These are phyloP conservation scores for Cercopithecus mona DNA, from an alignment of 2,113 vertebrate species.

Conservation along the genomic window DNA sequence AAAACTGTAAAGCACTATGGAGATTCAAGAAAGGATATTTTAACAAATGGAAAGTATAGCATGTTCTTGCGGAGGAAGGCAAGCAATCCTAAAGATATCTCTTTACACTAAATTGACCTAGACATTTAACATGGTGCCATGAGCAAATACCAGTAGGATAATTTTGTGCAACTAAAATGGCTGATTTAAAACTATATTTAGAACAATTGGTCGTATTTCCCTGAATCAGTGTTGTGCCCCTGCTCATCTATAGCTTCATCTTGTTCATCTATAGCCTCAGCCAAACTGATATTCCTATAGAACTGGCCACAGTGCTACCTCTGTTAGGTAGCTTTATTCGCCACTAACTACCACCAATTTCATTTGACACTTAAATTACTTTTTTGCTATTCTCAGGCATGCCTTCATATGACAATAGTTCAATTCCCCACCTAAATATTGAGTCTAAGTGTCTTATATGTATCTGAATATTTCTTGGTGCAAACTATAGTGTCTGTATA, in stretches of 20 bases:
- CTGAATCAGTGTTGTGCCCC: neutral
- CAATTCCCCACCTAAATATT: neutral
- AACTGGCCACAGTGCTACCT: neutral
- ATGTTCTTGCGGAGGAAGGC: neutral
- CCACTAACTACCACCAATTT: neutral
- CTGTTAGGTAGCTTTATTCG: neutral
- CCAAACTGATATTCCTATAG: neutral
- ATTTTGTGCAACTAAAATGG: neutral
- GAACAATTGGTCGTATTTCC: neutral
- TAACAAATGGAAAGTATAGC: neutral
- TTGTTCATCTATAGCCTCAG: neutral
- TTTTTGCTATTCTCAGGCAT: neutral
- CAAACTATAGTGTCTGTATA: neutral
- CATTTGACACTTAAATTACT: neutral
- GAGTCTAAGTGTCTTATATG: neutral
- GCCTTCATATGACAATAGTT: neutral
- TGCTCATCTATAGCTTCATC: neutral
- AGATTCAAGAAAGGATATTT: neutral
- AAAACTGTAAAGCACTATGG: neutral
- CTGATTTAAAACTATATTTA: neutral
- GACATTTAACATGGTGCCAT: neutral
- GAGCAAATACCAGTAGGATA: neutral
- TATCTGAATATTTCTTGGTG: neutral
- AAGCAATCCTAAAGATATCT: neutral
- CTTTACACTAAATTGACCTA: neutral